These are phyloP conservation scores for Tenualosa thibaudeaui DNA, from an alignment of 2,797 vertebrate genomes.

Conservation along the genomic window DNA sequence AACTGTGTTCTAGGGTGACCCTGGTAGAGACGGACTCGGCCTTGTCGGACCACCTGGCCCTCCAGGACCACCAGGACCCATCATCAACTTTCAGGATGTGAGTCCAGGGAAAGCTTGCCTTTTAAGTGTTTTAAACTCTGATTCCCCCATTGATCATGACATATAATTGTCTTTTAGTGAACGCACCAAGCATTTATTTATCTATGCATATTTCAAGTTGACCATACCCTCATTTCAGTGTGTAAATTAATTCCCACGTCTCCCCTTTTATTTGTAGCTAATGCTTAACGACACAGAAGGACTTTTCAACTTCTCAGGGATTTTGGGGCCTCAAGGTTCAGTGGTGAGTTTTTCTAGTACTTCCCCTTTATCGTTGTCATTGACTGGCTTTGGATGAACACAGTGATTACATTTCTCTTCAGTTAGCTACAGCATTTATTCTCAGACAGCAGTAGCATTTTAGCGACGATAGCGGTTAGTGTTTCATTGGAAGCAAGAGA, in stretches of 20 bases:
- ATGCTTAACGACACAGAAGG: constrained; percentile 83
- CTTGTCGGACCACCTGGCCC: constrained; percentile 81
- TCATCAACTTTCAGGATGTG: constrained; percentile 75
- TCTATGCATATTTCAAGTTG: background rate
- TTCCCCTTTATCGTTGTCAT: background rate
- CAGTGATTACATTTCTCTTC: background rate
- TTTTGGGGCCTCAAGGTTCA: constrained; percentile 74
- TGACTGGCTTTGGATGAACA: background rate
- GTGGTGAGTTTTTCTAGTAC: constrained; percentile 72
- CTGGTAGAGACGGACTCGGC: constrained; percentile 77
- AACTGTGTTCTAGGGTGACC: constrained; percentile 80
- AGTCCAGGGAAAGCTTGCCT: constrained; percentile 41
- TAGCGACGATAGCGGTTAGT: background rate
- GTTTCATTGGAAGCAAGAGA: background rate
- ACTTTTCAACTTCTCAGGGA: constrained; percentile 79
- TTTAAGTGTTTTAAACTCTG: background rate
- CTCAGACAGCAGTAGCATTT: background rate
- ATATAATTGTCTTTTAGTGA: background rate
- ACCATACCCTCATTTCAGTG: background rate
- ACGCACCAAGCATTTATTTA: background rate
- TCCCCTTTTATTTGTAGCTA: constrained; percentile 66
- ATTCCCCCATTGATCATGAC: background rate
- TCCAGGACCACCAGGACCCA: constrained; percentile 83
- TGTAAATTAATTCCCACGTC: background rate
- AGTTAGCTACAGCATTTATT: background rate